Conservation (phyloP, 1,140 invertebrate species). For the Drosophila miranda region DNA sequence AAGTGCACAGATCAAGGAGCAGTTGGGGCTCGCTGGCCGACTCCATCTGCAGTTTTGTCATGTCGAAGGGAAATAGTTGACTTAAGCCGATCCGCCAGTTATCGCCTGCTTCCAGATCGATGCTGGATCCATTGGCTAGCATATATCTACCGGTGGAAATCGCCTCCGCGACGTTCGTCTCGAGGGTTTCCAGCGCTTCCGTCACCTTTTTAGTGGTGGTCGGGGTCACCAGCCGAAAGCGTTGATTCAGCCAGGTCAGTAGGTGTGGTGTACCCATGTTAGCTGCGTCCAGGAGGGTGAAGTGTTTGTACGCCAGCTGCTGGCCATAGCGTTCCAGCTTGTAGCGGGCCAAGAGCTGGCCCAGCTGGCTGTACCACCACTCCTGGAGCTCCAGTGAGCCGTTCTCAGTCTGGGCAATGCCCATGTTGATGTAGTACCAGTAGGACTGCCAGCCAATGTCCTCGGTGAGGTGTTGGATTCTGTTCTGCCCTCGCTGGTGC, state of each 20-base stretch:
- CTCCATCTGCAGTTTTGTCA: constrained; percentile 9
- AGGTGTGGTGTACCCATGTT: neutral
- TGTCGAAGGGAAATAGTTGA: constrained; percentile 46
- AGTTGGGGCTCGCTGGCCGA: neutral
- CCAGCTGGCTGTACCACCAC: constrained; percentile 50
- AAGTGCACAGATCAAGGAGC: constrained; percentile 28
- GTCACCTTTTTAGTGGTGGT: neutral
- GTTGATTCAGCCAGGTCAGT: constrained; percentile 13
- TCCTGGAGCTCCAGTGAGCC: constrained; percentile 24
- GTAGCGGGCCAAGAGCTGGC: constrained; percentile 48
- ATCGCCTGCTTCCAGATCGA: constrained; percentile 18
- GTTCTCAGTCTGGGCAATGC: constrained; percentile 16
- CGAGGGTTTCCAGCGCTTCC: constrained; percentile 3
- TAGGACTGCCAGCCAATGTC: constrained; percentile 49
- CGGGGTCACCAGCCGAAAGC: neutral
- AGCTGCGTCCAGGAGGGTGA: neutral
- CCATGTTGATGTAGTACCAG: constrained; percentile 63
- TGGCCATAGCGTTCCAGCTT: constrained; percentile 53
- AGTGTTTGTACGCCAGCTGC: constrained; percentile 13
- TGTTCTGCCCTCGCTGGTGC: no score
- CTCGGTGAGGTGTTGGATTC: constrained; percentile 18
- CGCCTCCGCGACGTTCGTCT: constrained; percentile 1
- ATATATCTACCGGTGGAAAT: constrained; percentile 2
- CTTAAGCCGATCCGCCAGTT: constrained; percentile 33
- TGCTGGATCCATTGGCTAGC: constrained; percentile 18